Evolutionary conservation across 2,797 vertebrate genomes (phyloP).

Genomic region (Pogonophryne albipinna): DNA sequence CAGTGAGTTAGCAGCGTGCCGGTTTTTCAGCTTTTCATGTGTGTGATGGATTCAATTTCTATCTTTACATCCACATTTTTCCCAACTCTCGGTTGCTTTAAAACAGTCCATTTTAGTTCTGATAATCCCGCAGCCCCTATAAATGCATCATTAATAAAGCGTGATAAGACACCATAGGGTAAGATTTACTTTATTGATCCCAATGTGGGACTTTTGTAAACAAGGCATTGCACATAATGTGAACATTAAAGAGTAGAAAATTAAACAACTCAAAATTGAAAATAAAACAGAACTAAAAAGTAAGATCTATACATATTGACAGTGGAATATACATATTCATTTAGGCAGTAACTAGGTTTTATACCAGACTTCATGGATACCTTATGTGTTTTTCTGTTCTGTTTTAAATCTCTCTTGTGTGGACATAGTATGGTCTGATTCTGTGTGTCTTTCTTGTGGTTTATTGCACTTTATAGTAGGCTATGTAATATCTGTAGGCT

Average conservation of each 20-base stretch:
- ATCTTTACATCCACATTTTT: not conserved
- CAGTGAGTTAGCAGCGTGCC: not conserved
- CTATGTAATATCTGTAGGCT: conserved; percentile 7
- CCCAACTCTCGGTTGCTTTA: not conserved
- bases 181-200: no score
- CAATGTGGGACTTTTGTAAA: no score
- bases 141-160: conserved; percentile 22
- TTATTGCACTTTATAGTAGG: conserved; percentile 14
- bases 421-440: conserved; percentile 1
- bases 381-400: not conserved
- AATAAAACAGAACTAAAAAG: no score
- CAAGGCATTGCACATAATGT: no score
- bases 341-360: conserved; percentile 18
- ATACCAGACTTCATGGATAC: conserved; percentile 17
- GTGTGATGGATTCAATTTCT: conserved; percentile 8
- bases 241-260: no score
- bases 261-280: no score
- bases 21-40: conserved; percentile 9
- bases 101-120: conserved; percentile 2
- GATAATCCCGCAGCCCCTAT: conserved; percentile 4
- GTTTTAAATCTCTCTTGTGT: conserved; percentile 1
- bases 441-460: not conserved
- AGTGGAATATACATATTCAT: not conserved
- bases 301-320: no score
- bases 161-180: not conserved